Percentiles rank a stretch among this genome's conserved stretches.
These are phyloP conservation scores for Andrena bucephala DNA, from an alignment of 2,888 invertebrate genomes.

Conservation along the genomic window DNA sequence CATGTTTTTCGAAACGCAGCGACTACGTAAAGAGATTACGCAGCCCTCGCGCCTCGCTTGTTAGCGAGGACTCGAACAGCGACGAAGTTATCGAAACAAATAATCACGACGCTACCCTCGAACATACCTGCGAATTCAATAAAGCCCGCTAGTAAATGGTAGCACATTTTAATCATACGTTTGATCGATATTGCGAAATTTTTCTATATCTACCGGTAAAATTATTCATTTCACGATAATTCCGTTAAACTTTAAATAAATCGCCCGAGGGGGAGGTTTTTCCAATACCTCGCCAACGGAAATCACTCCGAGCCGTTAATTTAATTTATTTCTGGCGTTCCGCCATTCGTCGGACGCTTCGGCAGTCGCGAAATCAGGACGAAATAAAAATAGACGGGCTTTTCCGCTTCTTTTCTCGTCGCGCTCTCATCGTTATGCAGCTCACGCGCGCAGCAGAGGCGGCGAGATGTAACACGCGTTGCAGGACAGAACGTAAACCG, in stretches of 20 bases:
- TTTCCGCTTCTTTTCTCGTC: neutral
- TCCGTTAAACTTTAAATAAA: neutral
- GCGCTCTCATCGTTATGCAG: conserved; percentile 39
- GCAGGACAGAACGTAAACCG: conserved; percentile 44
- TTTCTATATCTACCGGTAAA: neutral
- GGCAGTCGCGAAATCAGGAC: neutral
- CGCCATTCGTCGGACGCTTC: neutral
- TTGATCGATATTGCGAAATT: neutral
- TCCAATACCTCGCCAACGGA: neutral
- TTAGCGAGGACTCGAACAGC: neutral
- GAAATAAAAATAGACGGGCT: conserved; percentile 17
- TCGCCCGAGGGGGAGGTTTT: too few relatives aligned
- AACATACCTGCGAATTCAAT: neutral
- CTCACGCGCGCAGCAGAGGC: conserved; percentile 38
- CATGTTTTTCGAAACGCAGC: conserved; percentile 20
- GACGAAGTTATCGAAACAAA: neutral
- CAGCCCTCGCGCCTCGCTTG: neutral
- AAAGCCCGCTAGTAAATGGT: neutral
- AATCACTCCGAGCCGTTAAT: neutral
- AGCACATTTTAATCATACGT: neutral
- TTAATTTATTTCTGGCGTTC: neutral
- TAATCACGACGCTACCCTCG: neutral
- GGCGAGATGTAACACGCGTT: conserved; percentile 29
- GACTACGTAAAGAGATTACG: conserved; percentile 19
- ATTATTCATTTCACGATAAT: neutral